These are phyloP conservation scores for Halotydeus destructor DNA, from an alignment of 1,140 invertebrate genomes.

Conservation along the genomic window DNA sequence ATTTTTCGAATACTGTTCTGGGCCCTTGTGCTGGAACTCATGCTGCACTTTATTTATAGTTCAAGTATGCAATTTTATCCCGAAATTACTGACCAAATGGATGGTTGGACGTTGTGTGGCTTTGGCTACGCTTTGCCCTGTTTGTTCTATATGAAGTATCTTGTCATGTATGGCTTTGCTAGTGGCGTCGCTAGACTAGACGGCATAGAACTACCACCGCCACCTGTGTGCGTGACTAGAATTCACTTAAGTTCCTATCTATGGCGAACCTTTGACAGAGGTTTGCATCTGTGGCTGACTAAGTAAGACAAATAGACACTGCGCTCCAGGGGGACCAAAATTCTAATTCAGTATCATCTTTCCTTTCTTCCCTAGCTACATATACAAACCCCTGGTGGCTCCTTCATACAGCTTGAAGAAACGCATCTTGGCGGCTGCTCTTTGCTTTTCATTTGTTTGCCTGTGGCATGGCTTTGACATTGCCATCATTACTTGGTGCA, in stretches of 20 bases:
- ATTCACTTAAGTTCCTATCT: conserved; percentile 14
- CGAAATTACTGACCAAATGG: conserved; percentile 4
- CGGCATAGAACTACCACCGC: conserved; percentile 11
- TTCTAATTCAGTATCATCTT: background rate
- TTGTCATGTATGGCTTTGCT: conserved; percentile 15
- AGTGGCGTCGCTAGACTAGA: conserved; percentile 11
- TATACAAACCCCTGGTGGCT: conserved; percentile 13
- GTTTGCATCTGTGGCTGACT: conserved; percentile 14
- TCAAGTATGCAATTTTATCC: conserved; percentile 15
- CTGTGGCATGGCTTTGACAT: conserved; percentile 16
- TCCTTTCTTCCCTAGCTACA: conserved; percentile 8
- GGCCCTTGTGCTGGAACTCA: conserved; percentile 14
- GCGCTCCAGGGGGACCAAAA: background rate
- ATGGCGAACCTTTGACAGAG: conserved; percentile 17
- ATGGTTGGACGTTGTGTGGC: conserved; percentile 15
- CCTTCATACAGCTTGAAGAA: background rate
- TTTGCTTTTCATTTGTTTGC: conserved; percentile 16
- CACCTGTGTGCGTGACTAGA: conserved; percentile 16
- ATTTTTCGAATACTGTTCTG: conserved; percentile 7
- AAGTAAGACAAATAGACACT: conserved; percentile 2
- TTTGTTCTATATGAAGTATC: conserved; percentile 18
- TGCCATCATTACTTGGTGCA: conserved; percentile 13
- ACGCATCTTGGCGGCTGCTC: conserved; percentile 7
- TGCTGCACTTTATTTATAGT: conserved; percentile 16
- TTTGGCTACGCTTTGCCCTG: conserved; percentile 16